Base-by-base conservation (phyloP, 2,113 vertebrate genomes). In the Climacteris rufus region DNA sequence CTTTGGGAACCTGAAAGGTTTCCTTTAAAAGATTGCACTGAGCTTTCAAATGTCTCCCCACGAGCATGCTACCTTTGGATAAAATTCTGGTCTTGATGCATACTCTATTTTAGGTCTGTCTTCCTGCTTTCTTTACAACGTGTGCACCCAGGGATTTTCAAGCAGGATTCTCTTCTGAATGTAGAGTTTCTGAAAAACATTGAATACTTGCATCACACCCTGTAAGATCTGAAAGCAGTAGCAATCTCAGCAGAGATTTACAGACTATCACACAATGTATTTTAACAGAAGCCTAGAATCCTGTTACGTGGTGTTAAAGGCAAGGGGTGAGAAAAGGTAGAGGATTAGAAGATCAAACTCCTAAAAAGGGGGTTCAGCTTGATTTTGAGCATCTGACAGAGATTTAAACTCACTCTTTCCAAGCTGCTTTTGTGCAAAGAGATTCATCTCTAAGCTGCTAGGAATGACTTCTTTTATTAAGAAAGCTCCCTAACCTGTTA, bases 171-270 rank as follows among this genome's bases (percentile, higher is more conserved):
- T 37, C 5, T 76, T 93, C 85, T 90, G 82, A 88, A 77, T 80
- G 92, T 86, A 78, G 85, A 94, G 85, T 74, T 88, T 79, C 85
- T 80, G 75, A 72, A 97, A 95, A 94, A 91, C 79, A 90, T 1
- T 90, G 85, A 88, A 83, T 72, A 47, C 75, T 90, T 1, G 0
- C 79, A 83, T 79, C 66, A 63, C 77, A 90, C 54, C 59, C 79
- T 86, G 63, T 63, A 80, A 94, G 66, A 88, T 88, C 39, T 93
- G 85, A 94, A 95, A 82, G 85, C 79, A 94, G 70, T 39, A 57
- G 2, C 80, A 92, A 84, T 84, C 78, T 92, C 91, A 87, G 70
- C 65, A 88, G 82, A 95, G 92, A 83, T 92, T 90, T 95, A 86
- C 75, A 88, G 78, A 80, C 90, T 88, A 94, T 53, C 60, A 52